A percentile compares a stretch with the other conserved stretches of the same genome.
These are phyloP conservation scores for Idaea straminata DNA, from an alignment of 2,888 invertebrate species.

Conservation along the genomic window DNA sequence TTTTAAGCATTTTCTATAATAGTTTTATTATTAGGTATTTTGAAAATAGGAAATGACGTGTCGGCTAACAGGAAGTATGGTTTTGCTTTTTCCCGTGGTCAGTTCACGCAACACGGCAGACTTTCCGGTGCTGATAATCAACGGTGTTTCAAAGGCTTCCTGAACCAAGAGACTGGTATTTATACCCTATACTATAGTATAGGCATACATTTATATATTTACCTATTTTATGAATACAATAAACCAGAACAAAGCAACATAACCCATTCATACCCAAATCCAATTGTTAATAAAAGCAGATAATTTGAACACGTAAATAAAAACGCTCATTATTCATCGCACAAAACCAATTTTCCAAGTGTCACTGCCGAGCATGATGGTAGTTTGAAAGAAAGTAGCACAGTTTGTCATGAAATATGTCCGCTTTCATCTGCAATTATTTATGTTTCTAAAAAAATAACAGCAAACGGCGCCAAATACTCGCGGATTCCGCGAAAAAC, in stretches of 20 bases:
- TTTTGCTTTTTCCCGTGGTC: constrained; percentile 51
- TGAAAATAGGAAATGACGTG: constrained; percentile 31
- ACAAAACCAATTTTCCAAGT: constrained; percentile 56
- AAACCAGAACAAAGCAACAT: neutral
- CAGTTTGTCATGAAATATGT: constrained; percentile 31
- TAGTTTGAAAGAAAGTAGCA: constrained; percentile 36
- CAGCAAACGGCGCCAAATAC: neutral
- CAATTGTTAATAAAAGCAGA: constrained; percentile 7
- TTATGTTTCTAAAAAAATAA: constrained; percentile 4
- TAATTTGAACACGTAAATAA: constrained; percentile 17
- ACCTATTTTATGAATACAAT: neutral
- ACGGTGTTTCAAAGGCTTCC: constrained; percentile 31
- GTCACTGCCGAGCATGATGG: constrained; percentile 41
- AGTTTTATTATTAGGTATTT: neutral
- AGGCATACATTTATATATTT: no score
- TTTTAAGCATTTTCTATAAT: neutral
- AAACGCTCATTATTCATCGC: constrained; percentile 43
- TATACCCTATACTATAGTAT: no score
- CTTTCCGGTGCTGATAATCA: constrained; percentile 47
- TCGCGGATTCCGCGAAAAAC: neutral
- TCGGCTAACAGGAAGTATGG: constrained; percentile 43
- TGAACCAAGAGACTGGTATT: constrained; percentile 16
- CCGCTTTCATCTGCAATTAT: constrained; percentile 12
- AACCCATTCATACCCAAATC: neutral
- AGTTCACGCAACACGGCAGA: constrained; percentile 49